Evolutionary conservation across 2,888 invertebrate genomes (phyloP), one percentile per base, ranked within the genome.

Genomic region (Rosalia funebris): DNA sequence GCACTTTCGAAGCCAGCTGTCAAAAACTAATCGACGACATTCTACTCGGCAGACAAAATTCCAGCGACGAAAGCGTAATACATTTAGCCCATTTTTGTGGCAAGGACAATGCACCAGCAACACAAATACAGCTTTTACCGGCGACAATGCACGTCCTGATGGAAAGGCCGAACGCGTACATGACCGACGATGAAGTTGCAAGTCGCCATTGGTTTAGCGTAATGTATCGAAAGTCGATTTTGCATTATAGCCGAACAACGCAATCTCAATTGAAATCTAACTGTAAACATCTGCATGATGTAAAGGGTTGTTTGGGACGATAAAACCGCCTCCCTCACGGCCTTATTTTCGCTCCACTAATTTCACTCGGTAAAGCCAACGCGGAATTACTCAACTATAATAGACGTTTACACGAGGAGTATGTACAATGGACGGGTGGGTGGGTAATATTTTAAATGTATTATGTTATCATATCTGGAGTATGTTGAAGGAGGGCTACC

Each of bases 271-370:
- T 53, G 53, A 53, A 53, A 53, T 53, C 53, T 42, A 53, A 42
- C 53, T 53, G 41, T 53, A 53, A 53, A 53, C 53, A 53, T 41
- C 15, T 53, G 41, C 53, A 42, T 53, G 53, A 41, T 53, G 15
- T 42, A 53, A 53, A 53, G 31, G 53, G 41, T 42, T 32, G 34
- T 19, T 20, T 15, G 42, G 15, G 32, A 19, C 42, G 41, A 41
- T 53, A 53, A 42, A 53, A 42, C 32, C 42, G 11, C 31, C 42
- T 42, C 53, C 53, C 32, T 32, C 19, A 32, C 41, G 42, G 17
- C 53, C 32, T 53, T 42, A 53, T 53, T 53, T 53, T 53, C 53
- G 53, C 53, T 42, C 19, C 53, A 42, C 53, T 53, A 53, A 53
- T 53, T 53, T 53, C 42, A 42, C 31, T 53, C 25, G 14, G 32